Percentiles rank a stretch among this genome's conserved stretches.
phyloP scores from a whole-genome alignment of 2,113 vertebrate genomes.

The Miniopterus natalensis region DNA sequence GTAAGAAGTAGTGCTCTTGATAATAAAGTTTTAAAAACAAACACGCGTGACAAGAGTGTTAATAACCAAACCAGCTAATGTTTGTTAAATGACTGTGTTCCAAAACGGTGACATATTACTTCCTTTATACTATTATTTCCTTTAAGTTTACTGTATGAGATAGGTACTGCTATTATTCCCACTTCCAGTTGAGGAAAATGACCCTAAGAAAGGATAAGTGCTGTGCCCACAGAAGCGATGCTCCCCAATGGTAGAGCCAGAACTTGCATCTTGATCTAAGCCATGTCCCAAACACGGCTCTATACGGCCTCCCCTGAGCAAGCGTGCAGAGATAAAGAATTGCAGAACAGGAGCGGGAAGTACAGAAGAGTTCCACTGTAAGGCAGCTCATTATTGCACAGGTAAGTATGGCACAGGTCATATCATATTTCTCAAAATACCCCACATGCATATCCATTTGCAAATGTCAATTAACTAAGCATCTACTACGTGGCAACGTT shows the following conservation, averaged over 20 bases:
- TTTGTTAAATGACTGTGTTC: not conserved
- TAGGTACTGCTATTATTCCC: not conserved
- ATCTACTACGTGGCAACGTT: not conserved
- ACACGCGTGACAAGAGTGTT: not conserved
- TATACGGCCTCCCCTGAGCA: not conserved
- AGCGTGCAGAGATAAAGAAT: rapidly evolving
- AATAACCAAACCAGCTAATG: not conserved
- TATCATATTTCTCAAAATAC: not conserved
- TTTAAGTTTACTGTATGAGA: not conserved
- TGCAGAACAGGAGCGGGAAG: not conserved
- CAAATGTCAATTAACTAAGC: not conserved
- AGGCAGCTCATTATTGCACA: not conserved
- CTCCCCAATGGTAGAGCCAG: not conserved
- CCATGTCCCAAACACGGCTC: not conserved
- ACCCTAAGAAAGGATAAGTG: not conserved
- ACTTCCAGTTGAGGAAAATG: not conserved
- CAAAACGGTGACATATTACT: not conserved
- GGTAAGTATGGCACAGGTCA: not conserved
- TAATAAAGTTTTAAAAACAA: not conserved
- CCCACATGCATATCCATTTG: not conserved
- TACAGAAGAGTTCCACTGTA: rapidly evolving
- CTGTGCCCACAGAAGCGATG: not conserved
- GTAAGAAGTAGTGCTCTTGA: not conserved
- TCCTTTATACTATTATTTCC: not conserved
- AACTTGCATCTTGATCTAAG: too few species aligned